These are phyloP conservation scores for Parotia lawesii DNA, from an alignment of 2,113 vertebrate genomes.

Conservation along the genomic window DNA sequence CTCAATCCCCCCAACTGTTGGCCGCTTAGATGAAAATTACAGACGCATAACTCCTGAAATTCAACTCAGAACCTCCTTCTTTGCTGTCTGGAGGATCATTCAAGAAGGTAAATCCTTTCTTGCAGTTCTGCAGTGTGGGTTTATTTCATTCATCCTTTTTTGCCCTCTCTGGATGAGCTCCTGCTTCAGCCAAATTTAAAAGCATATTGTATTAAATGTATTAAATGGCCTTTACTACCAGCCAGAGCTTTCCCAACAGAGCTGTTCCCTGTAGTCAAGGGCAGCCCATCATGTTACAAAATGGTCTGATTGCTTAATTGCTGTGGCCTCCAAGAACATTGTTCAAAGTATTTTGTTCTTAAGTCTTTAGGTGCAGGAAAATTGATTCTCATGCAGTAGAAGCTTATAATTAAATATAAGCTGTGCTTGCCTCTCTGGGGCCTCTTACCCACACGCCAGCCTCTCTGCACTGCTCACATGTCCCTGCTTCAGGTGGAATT, in stretches of 20 bases:
- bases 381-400: background rate
- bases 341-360: background rate
- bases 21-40: slow-evolving; percentile 71
- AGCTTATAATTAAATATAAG: background rate
- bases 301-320: background rate
- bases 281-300: background rate
- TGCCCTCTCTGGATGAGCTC: background rate
- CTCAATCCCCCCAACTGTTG: slow-evolving; percentile 77
- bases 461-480: background rate
- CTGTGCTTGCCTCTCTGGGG: background rate
- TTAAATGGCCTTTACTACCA: background rate
- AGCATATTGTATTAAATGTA: background rate
- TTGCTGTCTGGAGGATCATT: slow-evolving; percentile 84
- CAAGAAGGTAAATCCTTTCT: slow-evolving; percentile 73
- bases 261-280: background rate
- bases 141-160: background rate
- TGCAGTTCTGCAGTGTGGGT: background rate
- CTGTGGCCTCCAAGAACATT: background rate
- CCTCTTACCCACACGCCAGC: background rate
- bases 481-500: slow-evolving; percentile 66
- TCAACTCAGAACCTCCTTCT: slow-evolving; percentile 76
- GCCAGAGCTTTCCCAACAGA: background rate
- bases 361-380: background rate
- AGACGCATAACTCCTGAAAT: slow-evolving; percentile 64
- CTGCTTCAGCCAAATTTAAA: background rate